Evolutionary conservation across 2,888 invertebrate genomes (phyloP), one percentile per base, ranked within the genome.

Genomic region (Drosophila rellima): DNA sequence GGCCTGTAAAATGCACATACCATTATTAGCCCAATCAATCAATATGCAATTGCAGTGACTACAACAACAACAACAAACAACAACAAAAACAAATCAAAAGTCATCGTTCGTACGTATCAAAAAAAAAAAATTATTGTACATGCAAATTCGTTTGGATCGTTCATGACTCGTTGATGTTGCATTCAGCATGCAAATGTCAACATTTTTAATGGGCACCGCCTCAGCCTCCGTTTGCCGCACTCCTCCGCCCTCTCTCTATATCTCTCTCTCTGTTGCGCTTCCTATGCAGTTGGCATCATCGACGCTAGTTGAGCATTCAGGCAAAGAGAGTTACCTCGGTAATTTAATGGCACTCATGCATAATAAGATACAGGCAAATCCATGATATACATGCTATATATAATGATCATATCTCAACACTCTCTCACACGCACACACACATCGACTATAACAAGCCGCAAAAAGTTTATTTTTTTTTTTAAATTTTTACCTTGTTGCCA

Each of bases 141-240:
- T 89, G 85, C 85, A 71, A 84, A 87, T 71, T 67, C 55, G 52
- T 70, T 80, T 81, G 57, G 18, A 45, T 54, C 59, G 59, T 79
- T 82, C 80, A 82, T 76, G 90, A 82, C 61, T 88, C 70, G 83
- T 71, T 83, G 73, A 57, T 70, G 71, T 68, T 75, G 85, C 85
- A 90, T 78, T 86, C 73, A 81, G 89, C 90, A 90, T 90, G 89
- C 88, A 89, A 86, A 89, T 86, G 89, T 86, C 80, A 84, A 85
- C 82, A 69, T 65, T 65, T 65, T 66, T 61, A 61, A 59, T 77
- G 57, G 48, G 37, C 45, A 75, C 48, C 63, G 61, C 61, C 62
- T 60, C 42, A 52, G 3, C 17, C 2, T 15, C 17, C 23, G 33
- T 13, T 13, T 37, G 13, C 18, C 7, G 15, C 33, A 17, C 13